These are phyloP conservation scores for Ranitomeya imitator DNA, from an alignment of 2,113 vertebrate species.

Conservation along the genomic window DNA sequence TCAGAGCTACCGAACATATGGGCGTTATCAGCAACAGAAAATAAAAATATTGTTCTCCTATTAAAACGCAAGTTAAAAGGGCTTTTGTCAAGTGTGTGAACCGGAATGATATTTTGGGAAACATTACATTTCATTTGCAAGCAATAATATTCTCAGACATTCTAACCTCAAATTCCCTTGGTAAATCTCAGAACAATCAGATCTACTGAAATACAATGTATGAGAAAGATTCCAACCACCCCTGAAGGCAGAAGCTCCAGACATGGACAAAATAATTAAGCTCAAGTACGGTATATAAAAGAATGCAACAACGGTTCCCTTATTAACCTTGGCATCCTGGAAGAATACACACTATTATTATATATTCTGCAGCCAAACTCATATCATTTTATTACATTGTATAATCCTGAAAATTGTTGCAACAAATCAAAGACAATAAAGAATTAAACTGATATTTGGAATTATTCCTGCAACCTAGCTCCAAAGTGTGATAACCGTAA, in stretches of 20 bases:
- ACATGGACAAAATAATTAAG: constrained; percentile 9
- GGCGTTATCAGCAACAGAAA: background rate
- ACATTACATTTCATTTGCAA: background rate
- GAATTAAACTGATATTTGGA: background rate
- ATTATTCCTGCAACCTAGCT: background rate
- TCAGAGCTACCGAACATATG: background rate
- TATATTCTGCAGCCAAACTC: background rate
- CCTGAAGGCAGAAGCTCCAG: background rate
- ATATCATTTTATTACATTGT: background rate
- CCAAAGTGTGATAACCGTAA: background rate
- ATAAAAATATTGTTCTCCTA: background rate
- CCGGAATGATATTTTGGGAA: background rate
- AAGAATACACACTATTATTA: background rate
- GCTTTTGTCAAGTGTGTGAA: background rate
- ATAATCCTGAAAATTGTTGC: background rate
- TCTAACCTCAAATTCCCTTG: background rate
- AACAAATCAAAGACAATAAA: no score
- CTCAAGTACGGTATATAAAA: background rate
- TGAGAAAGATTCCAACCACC: background rate
- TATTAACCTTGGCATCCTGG: background rate
- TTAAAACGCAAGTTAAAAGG: background rate
- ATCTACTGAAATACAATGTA: background rate
- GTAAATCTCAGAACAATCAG: background rate
- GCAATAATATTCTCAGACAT: background rate
- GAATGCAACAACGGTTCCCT: background rate